A percentile compares a stretch with the other conserved stretches of the same genome.
These are phyloP conservation scores for Etia nguti DNA, from an alignment of 2,113 vertebrate species.

Conservation along the genomic window DNA sequence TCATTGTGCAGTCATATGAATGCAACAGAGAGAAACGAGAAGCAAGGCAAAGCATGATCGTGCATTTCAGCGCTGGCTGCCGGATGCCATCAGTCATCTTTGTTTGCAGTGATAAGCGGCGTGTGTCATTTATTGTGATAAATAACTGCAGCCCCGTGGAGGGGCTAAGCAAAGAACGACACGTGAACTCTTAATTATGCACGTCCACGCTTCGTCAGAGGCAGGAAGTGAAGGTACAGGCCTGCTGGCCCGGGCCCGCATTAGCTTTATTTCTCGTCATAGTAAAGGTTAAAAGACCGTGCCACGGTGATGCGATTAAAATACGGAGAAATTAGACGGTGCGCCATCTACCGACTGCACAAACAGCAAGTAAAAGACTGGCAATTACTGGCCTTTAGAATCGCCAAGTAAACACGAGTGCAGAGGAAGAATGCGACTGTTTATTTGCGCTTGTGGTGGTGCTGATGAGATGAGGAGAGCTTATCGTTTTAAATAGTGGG, in stretches of 20 bases:
- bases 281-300: constrained; percentile 30
- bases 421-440: not conserved
- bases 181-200: not conserved
- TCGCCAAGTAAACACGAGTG: not conserved
- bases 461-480: not conserved
- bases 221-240: not conserved
- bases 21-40: not conserved
- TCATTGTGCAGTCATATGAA: not conserved
- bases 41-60: not conserved
- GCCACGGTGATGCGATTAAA: constrained; percentile 4
- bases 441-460: not conserved
- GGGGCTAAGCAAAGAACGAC: not conserved
- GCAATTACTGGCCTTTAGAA: not conserved
- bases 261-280: constrained; percentile 3
- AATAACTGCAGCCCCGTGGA: constrained; percentile 8
- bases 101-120: not conserved
- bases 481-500: not conserved
- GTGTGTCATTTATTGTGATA: not conserved
- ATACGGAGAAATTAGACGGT: not conserved
- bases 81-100: not conserved
- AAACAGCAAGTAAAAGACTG: not conserved
- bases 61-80: not conserved
- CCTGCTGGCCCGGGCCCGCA: not conserved
- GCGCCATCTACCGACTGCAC: constrained; percentile 45
- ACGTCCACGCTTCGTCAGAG: not conserved